phyloP scores from a whole-genome alignment of 2,113 vertebrate species.

The Oryzias celebensis region DNA sequence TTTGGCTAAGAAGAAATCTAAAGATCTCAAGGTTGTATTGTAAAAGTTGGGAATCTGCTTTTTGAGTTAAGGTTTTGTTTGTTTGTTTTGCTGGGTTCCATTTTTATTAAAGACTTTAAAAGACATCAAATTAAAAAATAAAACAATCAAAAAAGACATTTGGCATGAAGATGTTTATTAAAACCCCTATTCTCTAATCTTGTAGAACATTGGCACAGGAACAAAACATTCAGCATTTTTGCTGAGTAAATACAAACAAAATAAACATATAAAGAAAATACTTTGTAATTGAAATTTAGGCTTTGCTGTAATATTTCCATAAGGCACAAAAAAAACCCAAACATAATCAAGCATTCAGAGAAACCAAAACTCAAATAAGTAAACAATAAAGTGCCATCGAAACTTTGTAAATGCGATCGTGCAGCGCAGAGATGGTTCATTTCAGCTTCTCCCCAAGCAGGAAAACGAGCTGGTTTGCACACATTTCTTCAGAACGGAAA shows the following conservation, averaged over 20 bases:
- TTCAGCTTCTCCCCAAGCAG: conserved; percentile 5
- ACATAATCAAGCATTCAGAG: conserved; percentile 1
- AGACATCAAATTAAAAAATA: conserved; percentile 19
- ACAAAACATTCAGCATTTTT: conserved; percentile 34
- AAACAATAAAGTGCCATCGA: conserved; percentile 48
- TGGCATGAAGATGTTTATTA: conserved; percentile 37
- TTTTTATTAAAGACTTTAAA: conserved; percentile 62
- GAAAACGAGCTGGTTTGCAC: not conserved
- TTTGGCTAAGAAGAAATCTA: conserved; percentile 9
- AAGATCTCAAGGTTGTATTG: conserved; percentile 10
- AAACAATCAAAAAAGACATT: not conserved
- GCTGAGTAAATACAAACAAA: conserved; percentile 6
- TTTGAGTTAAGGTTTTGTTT: conserved; percentile 9
- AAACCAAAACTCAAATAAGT: conserved; percentile 7
- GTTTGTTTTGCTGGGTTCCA: conserved; percentile 15
- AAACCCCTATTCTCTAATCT: conserved; percentile 20
- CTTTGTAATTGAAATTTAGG: conserved; percentile 11
- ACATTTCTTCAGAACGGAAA: not conserved
- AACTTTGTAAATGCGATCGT: conserved; percentile 2
- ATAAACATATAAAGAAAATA: conserved; percentile 7
- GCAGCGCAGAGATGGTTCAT: conserved; percentile 1
- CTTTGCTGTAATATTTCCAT: not conserved
- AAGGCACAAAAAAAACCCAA: conserved; percentile 27
- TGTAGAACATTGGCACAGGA: conserved; percentile 43
- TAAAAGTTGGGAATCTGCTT: conserved; percentile 3